A percentile compares a stretch with the other conserved stretches of the same genome.
Evolutionary conservation across 2,797 vertebrate genomes (phyloP).

Genomic region (Bryconaethiops microstoma): DNA sequence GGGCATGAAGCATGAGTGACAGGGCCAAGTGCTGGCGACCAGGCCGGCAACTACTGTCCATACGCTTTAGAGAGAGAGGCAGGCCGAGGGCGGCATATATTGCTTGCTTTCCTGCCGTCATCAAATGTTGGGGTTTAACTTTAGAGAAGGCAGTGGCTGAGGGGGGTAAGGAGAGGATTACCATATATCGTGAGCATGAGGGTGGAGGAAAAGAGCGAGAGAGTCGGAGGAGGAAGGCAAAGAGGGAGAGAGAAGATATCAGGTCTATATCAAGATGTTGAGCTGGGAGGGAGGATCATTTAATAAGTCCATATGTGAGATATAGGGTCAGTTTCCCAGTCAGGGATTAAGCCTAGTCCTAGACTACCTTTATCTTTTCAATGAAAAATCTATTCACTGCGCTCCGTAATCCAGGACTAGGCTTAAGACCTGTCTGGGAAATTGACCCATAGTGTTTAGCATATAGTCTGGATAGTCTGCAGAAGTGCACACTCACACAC

Average conservation of each 20-base stretch:
- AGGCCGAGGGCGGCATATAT: slow-evolving; percentile 48
- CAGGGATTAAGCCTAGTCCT: too few relatives aligned
- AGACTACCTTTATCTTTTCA: too few relatives aligned
- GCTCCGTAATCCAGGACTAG: too few relatives aligned
- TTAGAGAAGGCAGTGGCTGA: slow-evolving; percentile 58
- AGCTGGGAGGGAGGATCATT: slow-evolving; percentile 38
- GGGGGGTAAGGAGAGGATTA: slow-evolving; percentile 55
- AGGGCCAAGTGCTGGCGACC: slow-evolving; percentile 77
- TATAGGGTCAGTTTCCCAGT: not conserved
- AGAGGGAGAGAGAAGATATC: slow-evolving; percentile 24
- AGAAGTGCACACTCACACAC: not conserved
- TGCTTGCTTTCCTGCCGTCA: slow-evolving; percentile 67
- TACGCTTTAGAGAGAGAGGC: slow-evolving; percentile 64
- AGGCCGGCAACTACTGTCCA: slow-evolving; percentile 68
- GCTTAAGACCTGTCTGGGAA: too few relatives aligned
- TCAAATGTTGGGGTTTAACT: slow-evolving; percentile 72
- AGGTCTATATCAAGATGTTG: slow-evolving; percentile 52
- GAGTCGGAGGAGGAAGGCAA: not conserved
- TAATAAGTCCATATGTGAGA: slow-evolving; percentile 48
- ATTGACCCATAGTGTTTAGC: not conserved
- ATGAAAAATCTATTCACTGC: too few relatives aligned
- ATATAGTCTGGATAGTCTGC: slow-evolving; percentile 13
- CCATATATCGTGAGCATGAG: slow-evolving; percentile 59
- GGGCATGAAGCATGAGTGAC: slow-evolving; percentile 74
- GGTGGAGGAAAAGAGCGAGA: slow-evolving; percentile 44